These are phyloP conservation scores for Corythaixoides concolor DNA, from an alignment of 2,113 vertebrate species.

Conservation along the genomic window DNA sequence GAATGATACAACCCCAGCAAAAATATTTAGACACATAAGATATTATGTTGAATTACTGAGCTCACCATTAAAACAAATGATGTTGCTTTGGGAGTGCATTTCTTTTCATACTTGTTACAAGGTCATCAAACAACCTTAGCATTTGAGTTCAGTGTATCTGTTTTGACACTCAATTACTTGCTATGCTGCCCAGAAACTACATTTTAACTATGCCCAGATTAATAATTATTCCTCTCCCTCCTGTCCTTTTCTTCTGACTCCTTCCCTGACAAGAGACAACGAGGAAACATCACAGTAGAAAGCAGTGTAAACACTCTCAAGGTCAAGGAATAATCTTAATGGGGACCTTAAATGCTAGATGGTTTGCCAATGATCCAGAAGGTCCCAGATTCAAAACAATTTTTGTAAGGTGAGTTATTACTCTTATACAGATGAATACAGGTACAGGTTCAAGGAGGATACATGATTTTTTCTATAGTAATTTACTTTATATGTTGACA, in stretches of 20 bases:
- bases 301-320: neutral
- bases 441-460: neutral
- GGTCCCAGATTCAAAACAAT: neutral
- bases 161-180: neutral
- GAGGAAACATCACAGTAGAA: neutral
- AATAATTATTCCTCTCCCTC: neutral
- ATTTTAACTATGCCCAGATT: neutral
- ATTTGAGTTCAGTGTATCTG: neutral
- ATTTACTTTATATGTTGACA: neutral
- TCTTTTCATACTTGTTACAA: neutral
- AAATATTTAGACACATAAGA: neutral
- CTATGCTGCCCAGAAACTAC: neutral
- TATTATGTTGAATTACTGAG: neutral
- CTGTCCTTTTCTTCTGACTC: neutral
- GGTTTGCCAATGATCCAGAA: neutral
- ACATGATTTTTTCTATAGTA: neutral
- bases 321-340: neutral
- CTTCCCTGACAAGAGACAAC: neutral
- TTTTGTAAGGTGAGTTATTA: neutral
- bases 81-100: neutral
- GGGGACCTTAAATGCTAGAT: neutral
- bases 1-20: neutral
- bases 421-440: neutral
- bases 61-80: neutral
- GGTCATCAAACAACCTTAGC: neutral